phyloP scores from a whole-genome alignment of 2,888 invertebrate genomes.

The Gisinianus flammeolus region DNA sequence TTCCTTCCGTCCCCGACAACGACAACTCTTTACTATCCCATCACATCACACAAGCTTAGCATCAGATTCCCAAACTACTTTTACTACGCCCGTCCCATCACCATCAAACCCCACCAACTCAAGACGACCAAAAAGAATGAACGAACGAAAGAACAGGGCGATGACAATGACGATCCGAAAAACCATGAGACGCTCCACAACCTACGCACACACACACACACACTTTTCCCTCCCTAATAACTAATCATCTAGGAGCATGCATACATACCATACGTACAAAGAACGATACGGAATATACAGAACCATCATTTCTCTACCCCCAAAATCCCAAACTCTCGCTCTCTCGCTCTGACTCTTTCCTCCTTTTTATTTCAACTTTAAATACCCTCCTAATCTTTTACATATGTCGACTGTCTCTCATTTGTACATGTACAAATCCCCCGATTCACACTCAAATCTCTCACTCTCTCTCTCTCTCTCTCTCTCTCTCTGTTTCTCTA shows the following conservation, averaged over 20 bases:
- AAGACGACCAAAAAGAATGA: slow-evolving; percentile 1
- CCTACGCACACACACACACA: not conserved
- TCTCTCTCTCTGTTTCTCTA: not conserved
- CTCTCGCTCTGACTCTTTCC: too few species aligned
- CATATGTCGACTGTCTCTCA: not conserved
- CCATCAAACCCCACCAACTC: slow-evolving; percentile 22
- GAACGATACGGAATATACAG: too few species aligned
- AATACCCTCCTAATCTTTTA: not conserved
- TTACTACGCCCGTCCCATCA: slow-evolving; percentile 24
- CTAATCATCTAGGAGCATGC: slow-evolving; percentile 16
- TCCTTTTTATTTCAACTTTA: slow-evolving; percentile 6
- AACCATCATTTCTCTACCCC: not conserved
- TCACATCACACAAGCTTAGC: slow-evolving; percentile 15
- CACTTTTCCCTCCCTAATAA: slow-evolving; percentile 18
- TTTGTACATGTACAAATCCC: not conserved
- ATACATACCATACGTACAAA: too few species aligned
- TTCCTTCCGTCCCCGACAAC: too few species aligned
- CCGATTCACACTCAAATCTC: not conserved
- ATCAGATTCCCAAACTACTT: slow-evolving; percentile 23
- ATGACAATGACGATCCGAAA: not conserved
- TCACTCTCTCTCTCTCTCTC: not conserved
- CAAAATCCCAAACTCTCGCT: not conserved
- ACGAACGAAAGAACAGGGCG: slow-evolving; percentile 1
- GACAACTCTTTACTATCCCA: slow-evolving; percentile 40
- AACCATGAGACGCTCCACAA: not conserved